phyloP scores from a whole-genome alignment of 2,888 invertebrate genomes.

The Bellardia bayeri region DNA sequence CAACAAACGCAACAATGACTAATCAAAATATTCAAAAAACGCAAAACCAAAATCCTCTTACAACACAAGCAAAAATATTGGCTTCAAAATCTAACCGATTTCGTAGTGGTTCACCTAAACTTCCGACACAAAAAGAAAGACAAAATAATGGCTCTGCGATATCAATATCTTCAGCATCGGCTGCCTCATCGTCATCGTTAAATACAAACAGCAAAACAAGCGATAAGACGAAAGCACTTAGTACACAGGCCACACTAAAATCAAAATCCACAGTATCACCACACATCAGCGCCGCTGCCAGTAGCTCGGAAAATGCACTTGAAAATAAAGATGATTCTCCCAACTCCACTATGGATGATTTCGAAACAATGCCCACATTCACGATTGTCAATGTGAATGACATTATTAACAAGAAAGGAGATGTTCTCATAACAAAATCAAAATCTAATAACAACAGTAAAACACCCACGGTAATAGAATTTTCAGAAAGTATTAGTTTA shows the following conservation, averaged over 20 bases:
- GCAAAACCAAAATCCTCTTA: conserved; percentile 28
- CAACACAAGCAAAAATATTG: conserved; percentile 58
- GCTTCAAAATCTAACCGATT: conserved; percentile 8
- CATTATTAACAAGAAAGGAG: conserved; percentile 83
- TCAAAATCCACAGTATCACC: conserved; percentile 18
- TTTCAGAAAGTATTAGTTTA: conserved; percentile 67
- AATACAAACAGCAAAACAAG: conserved; percentile 12
- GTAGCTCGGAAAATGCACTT: conserved; percentile 19
- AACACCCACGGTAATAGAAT: conserved; percentile 51
- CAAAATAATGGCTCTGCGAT: conserved; percentile 29
- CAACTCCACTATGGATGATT: conserved; percentile 78
- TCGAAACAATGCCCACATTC: conserved; percentile 83
- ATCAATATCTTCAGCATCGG: conserved; percentile 14
- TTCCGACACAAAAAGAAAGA: conserved; percentile 30
- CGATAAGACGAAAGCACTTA: conserved; percentile 38
- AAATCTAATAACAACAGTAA: conserved; percentile 48
- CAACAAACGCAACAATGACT: background rate
- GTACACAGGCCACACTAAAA: conserved; percentile 49
- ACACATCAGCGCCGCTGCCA: conserved; percentile 1
- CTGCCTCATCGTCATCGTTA: conserved; percentile 1
- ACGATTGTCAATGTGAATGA: conserved; percentile 84
- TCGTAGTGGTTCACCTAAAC: conserved; percentile 46
- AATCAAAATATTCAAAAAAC: conserved; percentile 31
- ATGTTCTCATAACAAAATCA: conserved; percentile 79
- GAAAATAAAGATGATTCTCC: conserved; percentile 69